Evolutionary conservation across 2,888 invertebrate genomes (phyloP).

Genomic region (Cremastinae sp.): DNA sequence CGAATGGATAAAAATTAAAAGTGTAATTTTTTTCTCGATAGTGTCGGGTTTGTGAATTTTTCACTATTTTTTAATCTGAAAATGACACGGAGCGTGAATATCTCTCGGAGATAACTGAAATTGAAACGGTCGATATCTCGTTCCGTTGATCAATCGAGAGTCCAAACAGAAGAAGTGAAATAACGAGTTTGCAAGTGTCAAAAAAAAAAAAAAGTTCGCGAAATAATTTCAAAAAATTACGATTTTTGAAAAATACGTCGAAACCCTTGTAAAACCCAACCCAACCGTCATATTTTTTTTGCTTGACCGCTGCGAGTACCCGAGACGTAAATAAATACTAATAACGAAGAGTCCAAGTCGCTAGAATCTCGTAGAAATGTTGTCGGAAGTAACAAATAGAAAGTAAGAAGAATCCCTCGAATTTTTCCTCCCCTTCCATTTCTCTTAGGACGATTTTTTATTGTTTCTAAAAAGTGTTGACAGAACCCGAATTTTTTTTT

Average conservation of each 20-base stretch:
- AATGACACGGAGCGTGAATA: slow-evolving; percentile 29
- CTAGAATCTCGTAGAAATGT: slow-evolving; percentile 48
- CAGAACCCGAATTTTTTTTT: neutral
- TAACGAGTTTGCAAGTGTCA: no score
- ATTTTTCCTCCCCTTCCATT: neutral
- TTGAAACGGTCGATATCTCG: slow-evolving; percentile 23
- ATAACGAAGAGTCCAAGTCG: slow-evolving; percentile 4
- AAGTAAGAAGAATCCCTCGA: slow-evolving; percentile 27
- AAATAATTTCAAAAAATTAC: slow-evolving; percentile 34
- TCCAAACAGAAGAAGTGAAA: slow-evolving; percentile 4
- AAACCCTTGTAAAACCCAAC: neutral
- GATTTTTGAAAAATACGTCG: no score
- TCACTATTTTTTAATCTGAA: slow-evolving; percentile 24
- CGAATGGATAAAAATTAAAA: neutral
- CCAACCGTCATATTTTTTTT: slow-evolving; percentile 28
- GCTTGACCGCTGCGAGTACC: slow-evolving; percentile 52
- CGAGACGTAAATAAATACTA: slow-evolving; percentile 6
- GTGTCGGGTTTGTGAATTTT: slow-evolving; percentile 28
- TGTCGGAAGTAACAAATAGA: slow-evolving; percentile 39
- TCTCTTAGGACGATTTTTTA: slow-evolving; percentile 8
- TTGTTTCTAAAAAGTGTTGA: neutral
- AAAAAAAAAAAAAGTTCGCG: slow-evolving; percentile 25
- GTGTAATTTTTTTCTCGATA: no score
- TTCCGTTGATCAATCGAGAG: slow-evolving; percentile 40
- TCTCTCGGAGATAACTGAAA: slow-evolving; percentile 28